Evolutionary conservation across 2,113 vertebrate genomes (phyloP).

Genomic region (Pseudolaguvia tuberculata): DNA sequence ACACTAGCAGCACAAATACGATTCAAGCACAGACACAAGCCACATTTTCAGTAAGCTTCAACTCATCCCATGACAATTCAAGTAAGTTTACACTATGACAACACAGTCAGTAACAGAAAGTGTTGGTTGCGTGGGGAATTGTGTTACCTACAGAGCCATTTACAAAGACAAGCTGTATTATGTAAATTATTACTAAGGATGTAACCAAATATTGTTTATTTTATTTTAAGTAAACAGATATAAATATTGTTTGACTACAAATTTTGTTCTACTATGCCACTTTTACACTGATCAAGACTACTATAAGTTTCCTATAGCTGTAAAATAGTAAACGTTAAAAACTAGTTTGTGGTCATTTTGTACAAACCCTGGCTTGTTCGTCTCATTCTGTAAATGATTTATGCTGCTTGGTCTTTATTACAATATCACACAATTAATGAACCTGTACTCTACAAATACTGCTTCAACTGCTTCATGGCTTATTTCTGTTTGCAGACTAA

Average conservation of each 20-base stretch:
- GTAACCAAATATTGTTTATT: too few relatives aligned
- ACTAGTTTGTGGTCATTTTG: too few relatives aligned
- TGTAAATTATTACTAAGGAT: too few relatives aligned
- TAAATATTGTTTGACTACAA: too few relatives aligned
- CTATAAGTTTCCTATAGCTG: too few relatives aligned
- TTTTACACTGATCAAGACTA: too few relatives aligned
- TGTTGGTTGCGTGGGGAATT: not conserved
- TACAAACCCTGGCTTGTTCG: not conserved
- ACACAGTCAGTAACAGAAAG: not conserved
- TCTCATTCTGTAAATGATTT: constrained; percentile 20
- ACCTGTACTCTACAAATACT: constrained; percentile 17
- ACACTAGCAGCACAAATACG: constrained; percentile 17
- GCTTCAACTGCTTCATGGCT: not conserved
- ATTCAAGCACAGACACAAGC: not conserved
- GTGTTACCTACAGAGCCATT: too few relatives aligned
- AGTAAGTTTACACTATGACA: constrained; percentile 14
- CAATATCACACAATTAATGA: constrained; percentile 5
- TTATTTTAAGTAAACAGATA: too few relatives aligned
- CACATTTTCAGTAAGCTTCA: not conserved
- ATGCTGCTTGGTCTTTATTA: not conserved
- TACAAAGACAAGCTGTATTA: too few relatives aligned
- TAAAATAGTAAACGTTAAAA: too few relatives aligned
- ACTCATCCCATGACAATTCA: constrained; percentile 28
- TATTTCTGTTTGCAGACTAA: constrained; percentile 25
- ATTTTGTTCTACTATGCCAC: too few relatives aligned